Conservation (phyloP, 64 coral and sea anemone species). For the Stichodactyla helianthus region DNA sequence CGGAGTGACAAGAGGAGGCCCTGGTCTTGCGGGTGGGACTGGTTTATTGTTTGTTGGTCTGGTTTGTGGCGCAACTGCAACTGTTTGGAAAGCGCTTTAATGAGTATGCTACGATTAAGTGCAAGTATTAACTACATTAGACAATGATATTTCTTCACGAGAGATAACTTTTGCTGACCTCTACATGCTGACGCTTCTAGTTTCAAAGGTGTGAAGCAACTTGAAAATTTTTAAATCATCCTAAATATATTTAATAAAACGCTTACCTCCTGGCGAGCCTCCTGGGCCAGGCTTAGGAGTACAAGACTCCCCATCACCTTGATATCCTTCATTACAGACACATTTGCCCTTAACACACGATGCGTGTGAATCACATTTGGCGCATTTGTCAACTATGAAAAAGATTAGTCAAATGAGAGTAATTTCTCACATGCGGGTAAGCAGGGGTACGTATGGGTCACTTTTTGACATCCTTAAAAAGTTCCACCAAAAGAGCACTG, state of each 20-base stretch:
- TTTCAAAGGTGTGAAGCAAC: too few species aligned
- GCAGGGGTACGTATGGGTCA: too few species aligned
- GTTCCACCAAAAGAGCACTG: too few species aligned
- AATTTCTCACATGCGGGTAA: too few species aligned
- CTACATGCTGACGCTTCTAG: too few species aligned
- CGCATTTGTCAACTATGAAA: slow-evolving; percentile 82
- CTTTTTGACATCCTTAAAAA: too few species aligned
- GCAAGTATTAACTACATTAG: background rate
- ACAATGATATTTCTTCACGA: background rate
- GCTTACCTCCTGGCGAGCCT: slow-evolving; percentile 21
- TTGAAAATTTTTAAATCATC: background rate
- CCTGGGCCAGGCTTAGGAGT: slow-evolving; percentile 13
- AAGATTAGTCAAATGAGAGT: background rate
- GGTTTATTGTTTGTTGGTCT: background rate
- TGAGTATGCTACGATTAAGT: background rate
- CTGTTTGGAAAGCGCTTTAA: background rate
- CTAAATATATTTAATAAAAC: background rate
- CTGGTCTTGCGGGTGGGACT: background rate
- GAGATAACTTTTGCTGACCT: background rate
- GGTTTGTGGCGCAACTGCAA: background rate
- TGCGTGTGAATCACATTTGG: slow-evolving; percentile 73
- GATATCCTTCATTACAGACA: slow-evolving; percentile 56
- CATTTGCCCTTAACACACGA: slow-evolving; percentile 66
- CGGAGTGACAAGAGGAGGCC: background rate
- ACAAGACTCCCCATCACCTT: slow-evolving; percentile 73